phyloP scores from a whole-genome alignment of 1,140 invertebrate genomes.

The Drosophila bipectinata region DNA sequence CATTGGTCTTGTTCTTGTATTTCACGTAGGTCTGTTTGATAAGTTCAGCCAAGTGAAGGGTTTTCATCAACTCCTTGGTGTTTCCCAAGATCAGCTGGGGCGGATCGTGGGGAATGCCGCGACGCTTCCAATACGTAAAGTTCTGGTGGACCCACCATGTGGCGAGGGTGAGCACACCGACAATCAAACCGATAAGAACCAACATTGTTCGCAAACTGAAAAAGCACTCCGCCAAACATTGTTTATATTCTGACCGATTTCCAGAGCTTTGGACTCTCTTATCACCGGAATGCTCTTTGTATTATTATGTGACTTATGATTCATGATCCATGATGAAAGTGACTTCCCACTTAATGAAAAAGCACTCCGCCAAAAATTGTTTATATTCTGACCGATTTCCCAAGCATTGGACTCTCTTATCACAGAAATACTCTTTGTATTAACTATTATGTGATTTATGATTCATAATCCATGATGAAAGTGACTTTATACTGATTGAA shows the following conservation, averaged over 20 bases:
- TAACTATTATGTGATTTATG: too few species aligned
- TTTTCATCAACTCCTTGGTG: slow-evolving; percentile 20
- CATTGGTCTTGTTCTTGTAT: slow-evolving; percentile 50
- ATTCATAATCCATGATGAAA: slow-evolving; percentile 11
- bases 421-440: background rate
- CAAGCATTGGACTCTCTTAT: slow-evolving; percentile 27
- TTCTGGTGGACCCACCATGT: slow-evolving; percentile 25
- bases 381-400: slow-evolving; percentile 2
- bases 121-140: slow-evolving; percentile 74
- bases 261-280: slow-evolving; percentile 27
- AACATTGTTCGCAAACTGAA: slow-evolving; percentile 20
- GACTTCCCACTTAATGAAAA: background rate
- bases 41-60: slow-evolving; percentile 20
- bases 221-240: background rate
- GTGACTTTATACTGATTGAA: background rate
- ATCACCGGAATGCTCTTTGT: background rate
- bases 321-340: background rate
- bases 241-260: slow-evolving; percentile 2
- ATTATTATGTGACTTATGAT: too few species aligned
- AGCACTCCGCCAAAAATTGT: background rate
- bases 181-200: slow-evolving; percentile 13
- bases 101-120: slow-evolving; percentile 79
- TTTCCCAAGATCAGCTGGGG: slow-evolving; percentile 74
- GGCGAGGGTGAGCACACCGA: slow-evolving; percentile 13
- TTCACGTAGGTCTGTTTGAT: slow-evolving; percentile 35